Evolutionary conservation across 92 coral and sea anemone genomes (phyloP), one percentile per base, ranked within the genome.

Genomic region (Phenganax subtilis): DNA sequence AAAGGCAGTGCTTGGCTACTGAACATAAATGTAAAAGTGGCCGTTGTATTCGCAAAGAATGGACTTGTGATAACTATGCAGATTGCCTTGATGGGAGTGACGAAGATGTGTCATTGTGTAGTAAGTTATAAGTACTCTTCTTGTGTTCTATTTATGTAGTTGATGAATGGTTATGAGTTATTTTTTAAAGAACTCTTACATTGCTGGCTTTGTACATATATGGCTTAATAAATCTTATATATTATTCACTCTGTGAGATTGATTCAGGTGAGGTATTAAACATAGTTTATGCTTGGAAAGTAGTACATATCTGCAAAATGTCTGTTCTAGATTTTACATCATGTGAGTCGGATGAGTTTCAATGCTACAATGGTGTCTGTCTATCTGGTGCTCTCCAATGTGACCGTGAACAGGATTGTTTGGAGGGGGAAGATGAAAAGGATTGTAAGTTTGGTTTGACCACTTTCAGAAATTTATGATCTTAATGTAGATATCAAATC

Each of bases 311-410:
- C 47, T 37, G 47, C 47, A 37, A 37, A 37, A 56, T 1, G 29
- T 57, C 28, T 10, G 56, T 76, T 76, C 30, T 76, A 76, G 81
- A 76, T 10, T 68, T 68, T 44, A 57, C 10, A 25, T 82, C 96
- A 0, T 93, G 97, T 62, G 14, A 87, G 28, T 47, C 89, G 12
- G 72, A 75, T 29, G 85, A 93, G 55, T 93, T 91, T 75, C 84
- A 85, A 20, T 93, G 97, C 55, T 72, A 68, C 16, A 93, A 91
- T 81, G 93, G 96, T 0, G 58, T 64, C 12, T 93, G 97, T 55
- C 70, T 93, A 17, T 65, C 70, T 5, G 69, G 56, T 0, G 47
- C 30, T 1, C 85, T 89, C 12, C 84, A 76, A 75, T 93, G 81
- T 76, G 81, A 76, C 54, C 55, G 14, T 30, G 29, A 29, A 0